Base-by-base conservation (phyloP, 2,113 vertebrate species). In the Sardina pilchardus region DNA sequence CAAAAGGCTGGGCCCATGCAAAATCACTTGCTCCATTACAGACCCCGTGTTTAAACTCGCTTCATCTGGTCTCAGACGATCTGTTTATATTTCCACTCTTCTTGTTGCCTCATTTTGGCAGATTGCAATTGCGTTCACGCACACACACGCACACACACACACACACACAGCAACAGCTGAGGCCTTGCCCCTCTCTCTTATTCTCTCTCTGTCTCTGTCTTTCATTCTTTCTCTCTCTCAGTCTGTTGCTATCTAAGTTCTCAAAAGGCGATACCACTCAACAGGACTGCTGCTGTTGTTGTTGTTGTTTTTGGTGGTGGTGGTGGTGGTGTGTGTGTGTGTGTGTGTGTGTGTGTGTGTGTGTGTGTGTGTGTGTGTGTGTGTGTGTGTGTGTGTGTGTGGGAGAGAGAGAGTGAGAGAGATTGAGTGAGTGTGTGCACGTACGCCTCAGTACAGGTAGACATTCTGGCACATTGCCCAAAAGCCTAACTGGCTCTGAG, bases 11-110 rank as follows among this genome's bases (percentile, higher is more conserved):
- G 90, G 90, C 91, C 75, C 88, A 17, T 89, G 87, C 91, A 92
- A 90, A 95, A 94, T 95, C 93, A 91, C 90, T 94, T 93, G 93
- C 93, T 94, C 93, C 93, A 94, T 95, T 94, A 93, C 91, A 89
- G 87, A 34, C 87, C 89, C 88, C 42, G 85, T 93, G 92, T 94
- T 94, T 94, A 92, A 95, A 93, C 89, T 92, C 88, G 67, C 59
- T 89, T 93, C 93, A 90, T 91, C 92, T 93, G 92, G 92, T 90
- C 44, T 88, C 81, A 85, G 81, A 86, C 87, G 87, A 87, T 75
- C 39, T 94, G 92, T 94, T 94, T 94, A 93, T 93, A 85, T 93
- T 95, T 93, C 93, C 93, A 92, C 89, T 82, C 90, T 91, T 93
- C 53, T 87, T 88, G 83, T 87, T 87, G 81, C 83, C 82, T 89